Evolutionary conservation across 1,140 invertebrate species (phyloP), one percentile per base, ranked within the genome.

Genomic region (Druon quercuslanigerum): DNA sequence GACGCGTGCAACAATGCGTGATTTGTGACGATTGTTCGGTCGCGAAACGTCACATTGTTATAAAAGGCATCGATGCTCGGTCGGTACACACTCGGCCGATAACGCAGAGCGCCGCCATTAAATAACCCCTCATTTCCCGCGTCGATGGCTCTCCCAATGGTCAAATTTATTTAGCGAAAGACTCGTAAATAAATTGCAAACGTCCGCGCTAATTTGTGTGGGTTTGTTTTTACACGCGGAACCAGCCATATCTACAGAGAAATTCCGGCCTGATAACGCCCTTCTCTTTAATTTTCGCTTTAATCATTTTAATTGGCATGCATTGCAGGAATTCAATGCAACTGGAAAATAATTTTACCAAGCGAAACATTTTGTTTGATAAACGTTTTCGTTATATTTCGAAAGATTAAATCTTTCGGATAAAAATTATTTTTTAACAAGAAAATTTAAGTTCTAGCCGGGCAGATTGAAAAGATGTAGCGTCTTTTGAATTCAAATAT

Each of bases 11-110:
- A 77, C 72, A 77, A 77, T 77, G 75, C 75, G 72, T 77, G 75
- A 77, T 77, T 77, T 77, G 75, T 72, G 75, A 77, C 75, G 71
- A 77, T 77, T 77, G 75, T 77, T 77, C 75, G 72, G 40, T 52
- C 66, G 71, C 70, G 51, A 52, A 76, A 56, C 60, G 74, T 75
- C 74, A 51, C 74, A 46, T 54, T 75, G 75, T 76, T 71, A 72
- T 52, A 76, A 76, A 76, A 76, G 75, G 70, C 50, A 50, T 66
- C 74, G 50, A 20, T 66, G 56, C 56, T 50, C 40, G 60, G 51
- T 66, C 60, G 74, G 20, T 51, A 66, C 50, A 74, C 20, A 14
- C 60, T 25, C 19, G 60, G 56, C 56, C 46, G 56, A 60, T 73
- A 75, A 75, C 60, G 74, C 60, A 40, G 75, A 50, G 51, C 70